Evolutionary conservation across 2,888 invertebrate genomes (phyloP).

Genomic region (Nebria brevicollis): DNA sequence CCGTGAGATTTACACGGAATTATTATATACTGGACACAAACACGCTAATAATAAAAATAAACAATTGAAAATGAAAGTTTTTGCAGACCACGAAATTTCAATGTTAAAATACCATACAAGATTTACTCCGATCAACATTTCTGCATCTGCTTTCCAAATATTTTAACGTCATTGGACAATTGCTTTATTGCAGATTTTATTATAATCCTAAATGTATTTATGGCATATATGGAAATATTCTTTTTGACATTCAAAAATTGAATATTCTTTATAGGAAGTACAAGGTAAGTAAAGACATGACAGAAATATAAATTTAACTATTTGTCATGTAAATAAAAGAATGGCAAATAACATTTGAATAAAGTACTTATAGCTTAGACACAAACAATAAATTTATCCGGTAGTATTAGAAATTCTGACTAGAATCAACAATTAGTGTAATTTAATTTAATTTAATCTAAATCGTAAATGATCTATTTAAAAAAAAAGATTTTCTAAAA

Average conservation of each 20-base stretch:
- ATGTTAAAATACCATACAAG: neutral
- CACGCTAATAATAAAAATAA: neutral
- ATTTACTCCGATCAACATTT: too few species aligned
- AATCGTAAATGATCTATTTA: too few species aligned
- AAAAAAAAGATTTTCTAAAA: too few species aligned
- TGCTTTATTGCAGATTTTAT: too few species aligned
- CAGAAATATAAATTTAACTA: neutral
- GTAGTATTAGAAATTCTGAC: too few species aligned
- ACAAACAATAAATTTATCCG: too few species aligned
- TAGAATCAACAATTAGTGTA: too few species aligned
- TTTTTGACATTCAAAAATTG: neutral
- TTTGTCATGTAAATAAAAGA: neutral
- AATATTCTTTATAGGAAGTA: neutral
- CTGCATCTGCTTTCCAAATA: too few species aligned
- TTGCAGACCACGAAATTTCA: neutral
- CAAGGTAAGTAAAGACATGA: neutral
- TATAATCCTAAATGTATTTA: neutral
- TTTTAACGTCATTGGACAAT: too few species aligned
- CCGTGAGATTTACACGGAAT: neutral
- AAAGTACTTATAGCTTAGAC: neutral
- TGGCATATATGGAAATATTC: neutral
- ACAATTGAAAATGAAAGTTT: neutral
- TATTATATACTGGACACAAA: neutral
- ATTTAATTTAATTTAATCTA: too few species aligned
- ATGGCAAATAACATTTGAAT: neutral